phyloP scores from a whole-genome alignment of 2,113 vertebrate species.

The Channa maculata region DNA sequence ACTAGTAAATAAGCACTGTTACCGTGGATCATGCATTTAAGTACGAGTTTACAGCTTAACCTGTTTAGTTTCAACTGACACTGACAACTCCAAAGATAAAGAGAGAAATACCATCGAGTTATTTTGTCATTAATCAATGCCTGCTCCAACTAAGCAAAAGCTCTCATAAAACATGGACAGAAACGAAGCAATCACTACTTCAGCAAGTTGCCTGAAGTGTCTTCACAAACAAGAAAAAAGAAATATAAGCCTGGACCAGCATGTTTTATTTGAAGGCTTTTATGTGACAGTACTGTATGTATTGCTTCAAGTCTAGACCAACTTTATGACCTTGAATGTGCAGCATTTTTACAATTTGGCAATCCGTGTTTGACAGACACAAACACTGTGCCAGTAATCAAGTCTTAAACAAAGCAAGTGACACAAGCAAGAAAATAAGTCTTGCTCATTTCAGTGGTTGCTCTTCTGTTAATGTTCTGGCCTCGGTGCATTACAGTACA shows the following conservation, averaged over 20 bases:
- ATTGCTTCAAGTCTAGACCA: too few species aligned
- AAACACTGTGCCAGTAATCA: background rate
- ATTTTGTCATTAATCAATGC: constrained; percentile 17
- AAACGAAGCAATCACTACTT: constrained; percentile 2
- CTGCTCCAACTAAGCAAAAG: constrained; percentile 6
- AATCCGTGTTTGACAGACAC: background rate
- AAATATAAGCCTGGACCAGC: background rate
- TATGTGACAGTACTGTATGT: background rate
- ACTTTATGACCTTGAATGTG: background rate
- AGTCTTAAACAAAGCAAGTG: too few species aligned
- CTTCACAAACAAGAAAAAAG: background rate
- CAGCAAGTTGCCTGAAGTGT: constrained; percentile 5
- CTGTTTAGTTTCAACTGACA: too few species aligned
- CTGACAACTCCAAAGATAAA: constrained; percentile 12
- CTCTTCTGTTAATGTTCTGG: background rate
- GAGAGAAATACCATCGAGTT: background rate
- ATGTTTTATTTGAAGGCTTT: background rate
- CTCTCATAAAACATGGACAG: background rate
- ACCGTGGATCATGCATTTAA: too few species aligned
- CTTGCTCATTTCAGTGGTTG: background rate
- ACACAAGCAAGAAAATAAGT: background rate
- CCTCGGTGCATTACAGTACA: background rate
- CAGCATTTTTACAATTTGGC: background rate
- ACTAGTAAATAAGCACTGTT: too few species aligned
- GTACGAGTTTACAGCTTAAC: too few species aligned